These are phyloP conservation scores for Medauroidea extradentata DNA, from an alignment of 1,140 invertebrate genomes.

Conservation along the genomic window DNA sequence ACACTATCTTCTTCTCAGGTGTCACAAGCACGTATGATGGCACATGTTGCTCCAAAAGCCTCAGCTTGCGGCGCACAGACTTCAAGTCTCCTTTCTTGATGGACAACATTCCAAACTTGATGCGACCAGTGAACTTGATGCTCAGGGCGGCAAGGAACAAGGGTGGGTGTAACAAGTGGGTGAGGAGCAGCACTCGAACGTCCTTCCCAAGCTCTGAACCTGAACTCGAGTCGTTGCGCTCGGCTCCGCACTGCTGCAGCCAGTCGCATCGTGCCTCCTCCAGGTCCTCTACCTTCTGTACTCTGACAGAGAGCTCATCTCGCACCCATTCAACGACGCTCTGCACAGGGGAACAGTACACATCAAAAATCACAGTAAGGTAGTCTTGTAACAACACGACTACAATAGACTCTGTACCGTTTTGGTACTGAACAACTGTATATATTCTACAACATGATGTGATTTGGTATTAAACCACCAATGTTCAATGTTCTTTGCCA, in stretches of 20 bases:
- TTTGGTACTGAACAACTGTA: too few relatives aligned
- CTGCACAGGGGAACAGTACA: slow-evolving; percentile 17
- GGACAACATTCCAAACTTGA: slow-evolving; percentile 45
- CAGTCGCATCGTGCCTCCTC: slow-evolving; percentile 34
- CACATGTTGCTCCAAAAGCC: slow-evolving; percentile 14
- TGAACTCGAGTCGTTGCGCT: slow-evolving; percentile 1
- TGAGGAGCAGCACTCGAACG: slow-evolving; percentile 44
- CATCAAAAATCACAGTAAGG: too few relatives aligned
- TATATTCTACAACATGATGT: too few relatives aligned
- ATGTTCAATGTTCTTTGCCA: too few relatives aligned
- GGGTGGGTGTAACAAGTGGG: slow-evolving; percentile 41
- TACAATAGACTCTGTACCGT: too few relatives aligned
- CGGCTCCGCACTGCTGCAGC: slow-evolving; percentile 11
- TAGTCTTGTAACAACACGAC: too few relatives aligned
- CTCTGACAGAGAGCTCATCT: slow-evolving; percentile 42
- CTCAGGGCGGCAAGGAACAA: slow-evolving; percentile 50
- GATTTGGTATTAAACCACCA: too few relatives aligned
- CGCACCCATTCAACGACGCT: slow-evolving; percentile 46
- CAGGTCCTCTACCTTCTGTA: slow-evolving; percentile 34
- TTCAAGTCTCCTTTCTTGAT: slow-evolving; percentile 31
- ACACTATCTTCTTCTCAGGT: slow-evolving; percentile 41
- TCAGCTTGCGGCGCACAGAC: slow-evolving; percentile 23
- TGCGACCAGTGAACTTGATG: slow-evolving; percentile 50
- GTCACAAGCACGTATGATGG: slow-evolving; percentile 44
- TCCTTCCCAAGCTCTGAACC: slow-evolving; percentile 18